These are phyloP conservation scores for Coreoperca whiteheadi DNA, from an alignment of 2,113 vertebrate species.

Conservation along the genomic window DNA sequence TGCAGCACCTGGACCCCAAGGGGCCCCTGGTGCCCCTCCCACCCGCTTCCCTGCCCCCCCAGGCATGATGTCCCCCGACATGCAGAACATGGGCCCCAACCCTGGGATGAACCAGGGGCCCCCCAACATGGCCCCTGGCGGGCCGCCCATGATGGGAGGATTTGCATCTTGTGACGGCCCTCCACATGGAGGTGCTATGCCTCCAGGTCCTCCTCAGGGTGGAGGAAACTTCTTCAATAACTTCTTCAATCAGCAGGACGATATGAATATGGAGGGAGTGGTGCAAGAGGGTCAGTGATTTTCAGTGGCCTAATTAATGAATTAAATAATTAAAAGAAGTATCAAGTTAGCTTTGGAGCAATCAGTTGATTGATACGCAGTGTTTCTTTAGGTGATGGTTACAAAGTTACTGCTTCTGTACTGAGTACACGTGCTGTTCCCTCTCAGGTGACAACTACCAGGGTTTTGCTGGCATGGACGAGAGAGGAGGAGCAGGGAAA, in stretches of 20 bases:
- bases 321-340: neutral
- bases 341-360: too few relatives aligned
- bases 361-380: neutral
- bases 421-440: neutral
- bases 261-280: conserved; percentile 85
- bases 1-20: conserved; percentile 77
- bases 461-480: conserved; percentile 83
- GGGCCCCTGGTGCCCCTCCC: conserved; percentile 72
- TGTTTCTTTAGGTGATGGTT: neutral
- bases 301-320: neutral
- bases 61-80: conserved; percentile 82
- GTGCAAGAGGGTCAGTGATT: conserved; percentile 66
- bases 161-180: conserved; percentile 87
- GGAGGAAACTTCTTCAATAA: conserved; percentile 90
- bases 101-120: conserved; percentile 83
- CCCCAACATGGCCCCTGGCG: conserved; percentile 80
- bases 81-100: conserved; percentile 85
- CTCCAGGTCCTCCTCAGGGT: conserved; percentile 82
- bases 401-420: neutral
- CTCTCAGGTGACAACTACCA: conserved; percentile 86
- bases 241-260: conserved; percentile 90
- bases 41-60: conserved; percentile 87
- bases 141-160: conserved; percentile 88
- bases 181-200: conserved; percentile 86
- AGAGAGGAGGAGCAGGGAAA: conserved; percentile 72